Base-by-base conservation (phyloP, 2,888 invertebrate genomes). In the Agonopterix heracliana region DNA sequence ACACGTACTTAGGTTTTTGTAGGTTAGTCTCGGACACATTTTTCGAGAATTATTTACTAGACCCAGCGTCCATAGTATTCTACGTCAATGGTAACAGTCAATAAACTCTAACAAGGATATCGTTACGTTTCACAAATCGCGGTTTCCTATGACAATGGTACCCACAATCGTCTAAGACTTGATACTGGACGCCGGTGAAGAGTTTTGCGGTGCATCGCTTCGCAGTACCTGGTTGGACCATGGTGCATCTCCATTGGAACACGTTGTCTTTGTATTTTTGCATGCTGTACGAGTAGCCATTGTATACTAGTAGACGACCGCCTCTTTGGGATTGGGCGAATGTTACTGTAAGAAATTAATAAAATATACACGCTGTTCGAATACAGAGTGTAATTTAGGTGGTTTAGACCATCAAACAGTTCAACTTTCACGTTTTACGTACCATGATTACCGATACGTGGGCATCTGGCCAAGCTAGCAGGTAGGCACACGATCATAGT, bases 301-400 rank as follows among this genome's bases (percentile, higher is more conserved):
- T 55, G 68, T 60, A 76, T 51, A 81, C 54, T 4, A 81, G 64
- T 13, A 80, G 70, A 8, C 63, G 64, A 0, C 74, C 73, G 0
- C 80, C 80, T 59, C 79, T 68, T 58, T 78, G 80, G 10, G 80
- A 80, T 54, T 62, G 55, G 34, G 71, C 74, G 61, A 80, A 79
- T 2, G 56, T 51, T 47, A 80, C 80, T 79, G 72, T 60, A 79
- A 78, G 38, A n/a, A 3, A 38, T n/a, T 38, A 38, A n/a, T 10
- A 10, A 38, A 38, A 38, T 26, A 26, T 26, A 26, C 26, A 26
- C 26, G 26, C 26, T 26, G 5, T 26, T 7, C 26, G 26, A 5
- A 5, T 26, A 26, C 26, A 17, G 2, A 17, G 17, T 17, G 17
- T 17, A 17, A n/a, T n/a, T n/a, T n/a, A n/a, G n/a, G n/a, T n/a